Conservation (phyloP, 2,888 invertebrate genomes). For the Danaus chrysippus region DNA sequence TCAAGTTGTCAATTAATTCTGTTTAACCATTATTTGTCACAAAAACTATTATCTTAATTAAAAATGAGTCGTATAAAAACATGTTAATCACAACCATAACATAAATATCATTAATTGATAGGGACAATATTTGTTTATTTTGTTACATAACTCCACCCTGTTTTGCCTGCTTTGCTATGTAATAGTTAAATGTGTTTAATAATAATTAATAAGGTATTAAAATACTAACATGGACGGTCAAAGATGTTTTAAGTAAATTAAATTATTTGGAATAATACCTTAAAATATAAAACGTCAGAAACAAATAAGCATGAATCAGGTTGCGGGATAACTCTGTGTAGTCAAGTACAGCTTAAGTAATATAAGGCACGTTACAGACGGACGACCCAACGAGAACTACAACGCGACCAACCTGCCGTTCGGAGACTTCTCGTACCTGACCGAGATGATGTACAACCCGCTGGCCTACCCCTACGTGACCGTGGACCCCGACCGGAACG, state of each 20-base stretch:
- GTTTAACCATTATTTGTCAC: too few relatives aligned
- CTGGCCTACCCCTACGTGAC: slow-evolving; percentile 61
- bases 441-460: slow-evolving; percentile 75
- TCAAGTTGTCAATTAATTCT: too few relatives aligned
- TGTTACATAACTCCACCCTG: slow-evolving; percentile 28
- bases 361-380: slow-evolving; percentile 48
- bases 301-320: neutral
- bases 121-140: too few relatives aligned
- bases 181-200: slow-evolving; percentile 21
- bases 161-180: slow-evolving; percentile 38
- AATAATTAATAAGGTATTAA: slow-evolving; percentile 6
- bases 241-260: too few relatives aligned
- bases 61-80: too few relatives aligned
- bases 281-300: neutral
- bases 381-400: slow-evolving; percentile 75
- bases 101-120: too few relatives aligned
- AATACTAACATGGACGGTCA: slow-evolving; percentile 3
- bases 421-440: slow-evolving; percentile 76
- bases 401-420: slow-evolving; percentile 76
- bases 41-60: too few relatives aligned
- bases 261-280: neutral
- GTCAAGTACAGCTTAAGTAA: neutral
- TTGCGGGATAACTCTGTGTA: neutral
- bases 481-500: slow-evolving; percentile 59
- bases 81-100: too few relatives aligned